Percentiles rank a stretch among this genome's conserved stretches.
These are phyloP conservation scores for Sandelia bainsii DNA, from an alignment of 2,797 vertebrate species.

Conservation along the genomic window DNA sequence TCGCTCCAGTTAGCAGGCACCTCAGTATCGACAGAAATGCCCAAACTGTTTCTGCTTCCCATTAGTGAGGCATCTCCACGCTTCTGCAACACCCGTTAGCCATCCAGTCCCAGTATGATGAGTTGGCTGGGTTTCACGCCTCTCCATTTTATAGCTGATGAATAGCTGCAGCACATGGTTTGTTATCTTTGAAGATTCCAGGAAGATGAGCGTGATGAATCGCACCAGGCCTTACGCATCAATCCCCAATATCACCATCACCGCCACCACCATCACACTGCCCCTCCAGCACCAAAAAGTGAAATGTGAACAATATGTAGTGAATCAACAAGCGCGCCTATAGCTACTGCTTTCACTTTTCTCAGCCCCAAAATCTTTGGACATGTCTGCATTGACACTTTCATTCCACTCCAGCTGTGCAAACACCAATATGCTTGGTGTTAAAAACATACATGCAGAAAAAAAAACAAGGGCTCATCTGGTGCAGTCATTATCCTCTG, in stretches of 20 bases:
- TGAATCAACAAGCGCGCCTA: slow-evolving; percentile 79
- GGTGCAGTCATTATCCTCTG: slow-evolving; percentile 76
- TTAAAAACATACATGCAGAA: slow-evolving; percentile 56
- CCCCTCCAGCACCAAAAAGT: slow-evolving; percentile 59
- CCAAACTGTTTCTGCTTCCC: slow-evolving; percentile 79
- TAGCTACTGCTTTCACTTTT: slow-evolving; percentile 41
- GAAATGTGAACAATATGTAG: slow-evolving; percentile 75
- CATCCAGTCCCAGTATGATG: slow-evolving; percentile 84
- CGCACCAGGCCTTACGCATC: slow-evolving; percentile 79
- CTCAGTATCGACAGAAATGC: slow-evolving; percentile 58
- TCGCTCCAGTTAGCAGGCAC: slow-evolving; percentile 62
- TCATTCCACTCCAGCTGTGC: slow-evolving; percentile 86
- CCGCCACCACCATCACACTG: slow-evolving; percentile 7
- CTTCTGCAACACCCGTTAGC: slow-evolving; percentile 88
- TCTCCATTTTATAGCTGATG: slow-evolving; percentile 91
- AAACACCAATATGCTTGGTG: slow-evolving; percentile 67
- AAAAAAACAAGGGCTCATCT: slow-evolving; percentile 69
- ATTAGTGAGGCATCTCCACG: slow-evolving; percentile 88
- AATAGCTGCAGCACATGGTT: slow-evolving; percentile 95
- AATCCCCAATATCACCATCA: slow-evolving; percentile 18
- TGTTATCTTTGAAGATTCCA: slow-evolving; percentile 94
- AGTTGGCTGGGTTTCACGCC: slow-evolving; percentile 88
- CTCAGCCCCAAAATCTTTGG: slow-evolving; percentile 81
- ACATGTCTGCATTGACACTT: slow-evolving; percentile 74
- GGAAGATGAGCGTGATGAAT: slow-evolving; percentile 92